phyloP scores from a whole-genome alignment of 2,888 invertebrate genomes.

The Fragum sueziense region DNA sequence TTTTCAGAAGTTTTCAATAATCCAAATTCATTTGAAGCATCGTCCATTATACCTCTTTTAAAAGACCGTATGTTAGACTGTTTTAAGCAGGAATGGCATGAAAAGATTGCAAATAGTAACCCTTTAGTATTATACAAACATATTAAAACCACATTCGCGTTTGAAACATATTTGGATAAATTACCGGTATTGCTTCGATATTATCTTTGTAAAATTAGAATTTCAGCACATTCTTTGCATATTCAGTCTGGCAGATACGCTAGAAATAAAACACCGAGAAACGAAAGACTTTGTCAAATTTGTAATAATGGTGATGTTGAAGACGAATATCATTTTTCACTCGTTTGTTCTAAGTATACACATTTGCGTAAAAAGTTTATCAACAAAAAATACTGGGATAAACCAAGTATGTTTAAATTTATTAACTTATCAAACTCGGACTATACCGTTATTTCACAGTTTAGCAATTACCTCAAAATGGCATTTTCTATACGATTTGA shows the following conservation, averaged over 20 bases:
- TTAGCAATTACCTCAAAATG: not conserved
- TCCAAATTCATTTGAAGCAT: not conserved
- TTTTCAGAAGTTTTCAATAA: conserved; percentile 11
- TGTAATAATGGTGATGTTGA: not conserved
- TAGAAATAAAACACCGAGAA: not conserved
- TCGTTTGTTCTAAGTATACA: not conserved
- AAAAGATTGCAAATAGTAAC: not conserved
- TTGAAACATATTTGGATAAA: not conserved
- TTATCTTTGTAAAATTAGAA: not conserved
- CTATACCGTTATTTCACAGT: not conserved
- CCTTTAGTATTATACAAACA: not conserved
- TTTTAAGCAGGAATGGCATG: not conserved
- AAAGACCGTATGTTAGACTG: not conserved
- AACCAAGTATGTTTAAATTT: not conserved
- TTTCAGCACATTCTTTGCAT: not conserved
- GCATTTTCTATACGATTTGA: not conserved
- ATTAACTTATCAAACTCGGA: not conserved
- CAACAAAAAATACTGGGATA: not conserved
- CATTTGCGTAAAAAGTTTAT: not conserved
- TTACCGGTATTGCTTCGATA: not conserved
- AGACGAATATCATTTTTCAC: conserved; percentile 6
- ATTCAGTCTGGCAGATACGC: not conserved
- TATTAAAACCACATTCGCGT: not conserved
- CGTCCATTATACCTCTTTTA: not conserved
- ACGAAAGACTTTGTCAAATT: not conserved